Base-by-base conservation (phyloP, 2,888 invertebrate genomes). In the Biston betularia region DNA sequence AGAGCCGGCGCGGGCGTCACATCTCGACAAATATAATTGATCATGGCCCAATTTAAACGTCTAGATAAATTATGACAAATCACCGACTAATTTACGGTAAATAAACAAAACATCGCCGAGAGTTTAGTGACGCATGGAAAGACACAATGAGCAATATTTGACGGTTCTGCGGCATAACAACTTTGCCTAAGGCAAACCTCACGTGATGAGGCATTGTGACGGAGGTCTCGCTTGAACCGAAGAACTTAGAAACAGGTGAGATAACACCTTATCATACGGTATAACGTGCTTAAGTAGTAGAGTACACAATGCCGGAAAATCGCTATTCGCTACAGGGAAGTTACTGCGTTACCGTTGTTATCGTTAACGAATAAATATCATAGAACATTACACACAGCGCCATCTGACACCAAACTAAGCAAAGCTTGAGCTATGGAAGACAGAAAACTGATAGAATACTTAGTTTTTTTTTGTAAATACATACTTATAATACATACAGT, bases 51-150 rank as follows among this genome's bases (percentile, higher is more conserved):
- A 86, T 85, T 84, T 83, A 84, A 82, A 83, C 83, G 85, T 84
- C 84, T 75, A 84, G 88, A 90, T 90, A 88, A 88, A 83, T 85
- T 79, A 76, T 90, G 90, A 89, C 85, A 87, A 88, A 89, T 90
- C 88, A 84, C 82, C 74, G 76, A 83, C 80, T 79, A 83, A 87
- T 86, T 85, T 85, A 83, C 79, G 80, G 77, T 79, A 81, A 83
- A 84, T 83, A 75, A 80, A 83, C 81, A 87, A 88, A 87, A 84
- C 62, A 60, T 56, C 52, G 53, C 38, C 69, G 74, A 75, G 70
- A 73, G 73, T 57, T 69, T 68, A 73, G 69, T 90, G 91, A 90
- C 91, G 90, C 89, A 86, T 78, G 82, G 73, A 74, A 72, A 55
- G n/a, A 57, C 71, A 72, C 72, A 75, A 71, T 71, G 68, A 68